Evolutionary conservation across 2,888 invertebrate species (phyloP).

Genomic region (Petrolisthes cinctipes): DNA sequence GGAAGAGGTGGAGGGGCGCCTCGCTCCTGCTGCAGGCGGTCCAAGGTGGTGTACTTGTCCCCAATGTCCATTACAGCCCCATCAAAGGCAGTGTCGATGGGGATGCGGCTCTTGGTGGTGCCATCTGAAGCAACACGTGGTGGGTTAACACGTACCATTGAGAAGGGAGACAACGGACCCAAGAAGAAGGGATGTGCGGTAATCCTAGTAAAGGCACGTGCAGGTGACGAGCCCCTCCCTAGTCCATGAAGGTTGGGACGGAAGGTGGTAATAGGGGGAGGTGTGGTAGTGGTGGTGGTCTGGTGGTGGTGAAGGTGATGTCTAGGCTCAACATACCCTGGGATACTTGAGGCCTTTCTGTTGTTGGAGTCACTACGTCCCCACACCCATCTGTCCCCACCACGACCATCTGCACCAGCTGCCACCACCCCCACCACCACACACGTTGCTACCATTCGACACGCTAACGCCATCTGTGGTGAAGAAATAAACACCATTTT

Average conservation of each 20-base stretch:
- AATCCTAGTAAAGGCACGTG: not conserved
- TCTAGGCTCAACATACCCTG: constrained; percentile 27
- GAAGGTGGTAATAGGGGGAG: constrained; percentile 44
- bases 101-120: constrained; percentile 47
- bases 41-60: constrained; percentile 60
- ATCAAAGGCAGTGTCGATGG: constrained; percentile 37
- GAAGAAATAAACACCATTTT: not conserved
- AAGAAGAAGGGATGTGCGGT: constrained; percentile 39
- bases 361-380: not conserved
- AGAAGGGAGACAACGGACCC: constrained; percentile 22
- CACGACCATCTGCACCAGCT: not conserved
- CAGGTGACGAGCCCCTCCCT: not conserved
- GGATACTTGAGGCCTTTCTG: constrained; percentile 45
- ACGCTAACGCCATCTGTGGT: constrained; percentile 32
- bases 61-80: constrained; percentile 34
- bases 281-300: constrained; percentile 16
- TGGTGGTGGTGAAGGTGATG: too few species aligned
- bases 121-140: constrained; percentile 28
- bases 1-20: constrained; percentile 34
- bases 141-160: constrained; percentile 20
- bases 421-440: constrained; percentile 19
- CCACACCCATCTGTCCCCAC: constrained; percentile 40
- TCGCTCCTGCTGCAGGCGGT: constrained; percentile 54
- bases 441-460: constrained; percentile 17
- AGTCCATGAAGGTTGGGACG: not conserved